phyloP scores from a whole-genome alignment of 2,888 invertebrate genomes.

The Agapostemon virescens region DNA sequence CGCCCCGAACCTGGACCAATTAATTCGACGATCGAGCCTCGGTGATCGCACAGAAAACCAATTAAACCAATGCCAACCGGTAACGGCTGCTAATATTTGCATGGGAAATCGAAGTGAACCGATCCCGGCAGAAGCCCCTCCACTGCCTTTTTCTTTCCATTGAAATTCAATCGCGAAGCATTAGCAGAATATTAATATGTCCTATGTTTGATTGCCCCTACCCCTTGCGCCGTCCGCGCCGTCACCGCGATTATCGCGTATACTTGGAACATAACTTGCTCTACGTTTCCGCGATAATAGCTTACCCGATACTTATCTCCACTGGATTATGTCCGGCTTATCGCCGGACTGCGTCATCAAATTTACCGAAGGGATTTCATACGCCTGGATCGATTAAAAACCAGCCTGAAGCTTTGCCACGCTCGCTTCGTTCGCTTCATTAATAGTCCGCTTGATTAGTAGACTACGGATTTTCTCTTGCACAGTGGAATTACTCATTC shows the following conservation, averaged over 20 bases:
- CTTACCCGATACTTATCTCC: conserved; percentile 2
- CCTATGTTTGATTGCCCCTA: background rate
- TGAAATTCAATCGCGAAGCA: conserved; percentile 37
- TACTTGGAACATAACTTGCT: conserved; percentile 2
- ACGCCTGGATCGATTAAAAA: background rate
- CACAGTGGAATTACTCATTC: no score
- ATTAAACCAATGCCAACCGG: conserved; percentile 47
- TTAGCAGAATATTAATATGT: conserved; percentile 14
- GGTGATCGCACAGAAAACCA: conserved; percentile 54
- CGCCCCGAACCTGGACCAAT: conserved; percentile 46
- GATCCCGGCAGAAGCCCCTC: conserved; percentile 11
- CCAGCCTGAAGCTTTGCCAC: background rate
- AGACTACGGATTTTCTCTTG: background rate
- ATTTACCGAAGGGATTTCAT: background rate
- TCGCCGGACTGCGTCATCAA: background rate
- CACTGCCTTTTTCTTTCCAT: conserved; percentile 7
- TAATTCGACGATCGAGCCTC: conserved; percentile 47
- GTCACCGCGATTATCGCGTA: conserved; percentile 6
- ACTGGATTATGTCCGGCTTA: background rate
- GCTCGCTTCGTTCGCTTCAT: background rate
- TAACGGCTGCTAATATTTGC: conserved; percentile 48
- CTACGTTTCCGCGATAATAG: conserved; percentile 1
- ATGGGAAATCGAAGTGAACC: conserved; percentile 40
- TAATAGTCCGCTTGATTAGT: background rate
- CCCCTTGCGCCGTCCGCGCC: background rate